Conservation (phyloP, 2,888 invertebrate genomes). For the Orchesellides sinensis region DNA sequence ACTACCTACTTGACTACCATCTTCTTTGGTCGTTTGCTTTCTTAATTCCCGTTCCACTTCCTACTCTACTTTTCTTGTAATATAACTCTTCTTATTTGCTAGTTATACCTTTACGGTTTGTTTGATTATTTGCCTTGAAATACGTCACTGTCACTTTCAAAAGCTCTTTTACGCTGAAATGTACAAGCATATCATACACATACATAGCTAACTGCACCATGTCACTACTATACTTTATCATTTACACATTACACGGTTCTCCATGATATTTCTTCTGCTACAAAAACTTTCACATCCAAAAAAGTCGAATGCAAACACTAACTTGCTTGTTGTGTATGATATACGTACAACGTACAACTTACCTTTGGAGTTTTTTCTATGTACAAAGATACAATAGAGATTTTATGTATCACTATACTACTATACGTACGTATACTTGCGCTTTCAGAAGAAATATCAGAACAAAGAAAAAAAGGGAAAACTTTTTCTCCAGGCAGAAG, state of each 20-base stretch:
- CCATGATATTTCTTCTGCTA: too few species aligned
- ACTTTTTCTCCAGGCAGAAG: slow-evolving; percentile 46
- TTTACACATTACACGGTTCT: too few species aligned
- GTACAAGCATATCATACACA: slow-evolving; percentile 13
- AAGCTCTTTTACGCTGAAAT: slow-evolving; percentile 17
- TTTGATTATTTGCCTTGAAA: slow-evolving; percentile 50
- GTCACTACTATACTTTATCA: not conserved
- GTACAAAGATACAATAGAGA: too few species aligned
- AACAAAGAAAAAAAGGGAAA: slow-evolving; percentile 3
- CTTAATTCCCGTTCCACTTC: slow-evolving; percentile 33
- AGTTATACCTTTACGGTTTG: slow-evolving; percentile 13
- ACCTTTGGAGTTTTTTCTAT: too few species aligned
- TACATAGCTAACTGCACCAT: not conserved
- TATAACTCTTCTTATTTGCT: slow-evolving; percentile 3
- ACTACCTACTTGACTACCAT: too few species aligned
- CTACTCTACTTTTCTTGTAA: slow-evolving; percentile 3
- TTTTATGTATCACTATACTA: too few species aligned
- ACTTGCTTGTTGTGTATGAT: too few species aligned
- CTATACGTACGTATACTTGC: too few species aligned
- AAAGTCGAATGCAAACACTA: too few species aligned
- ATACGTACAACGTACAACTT: too few species aligned
- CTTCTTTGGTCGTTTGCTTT: slow-evolving; percentile 33
- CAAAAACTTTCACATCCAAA: too few species aligned
- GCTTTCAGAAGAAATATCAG: too few species aligned
- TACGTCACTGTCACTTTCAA: slow-evolving; percentile 60